A percentile compares a stretch with the other conserved stretches of the same genome.
phyloP scores from a whole-genome alignment of 1,140 invertebrate genomes.

The Heliconius hewitsoni region DNA sequence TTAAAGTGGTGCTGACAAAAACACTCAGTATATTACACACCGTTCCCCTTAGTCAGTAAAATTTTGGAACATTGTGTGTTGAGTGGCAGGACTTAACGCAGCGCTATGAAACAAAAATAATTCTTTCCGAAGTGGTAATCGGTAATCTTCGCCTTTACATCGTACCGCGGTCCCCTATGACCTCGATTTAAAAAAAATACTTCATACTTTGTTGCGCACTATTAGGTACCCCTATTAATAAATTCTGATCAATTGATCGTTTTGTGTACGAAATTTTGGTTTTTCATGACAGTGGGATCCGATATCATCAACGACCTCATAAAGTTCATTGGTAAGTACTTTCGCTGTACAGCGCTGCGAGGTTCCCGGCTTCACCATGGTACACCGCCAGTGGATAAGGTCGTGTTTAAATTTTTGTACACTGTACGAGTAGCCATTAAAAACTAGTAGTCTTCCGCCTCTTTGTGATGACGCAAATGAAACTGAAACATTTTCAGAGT shows the following conservation, averaged over 20 bases:
- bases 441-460: constrained; percentile 54
- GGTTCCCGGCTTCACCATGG: constrained; percentile 54
- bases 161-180: no score
- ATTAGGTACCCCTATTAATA: constrained; percentile 30
- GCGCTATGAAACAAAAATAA: no score
- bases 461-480: constrained; percentile 56
- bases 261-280: constrained; percentile 46
- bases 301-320: constrained; percentile 44
- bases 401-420: constrained; percentile 42
- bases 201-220: not conserved
- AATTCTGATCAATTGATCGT: constrained; percentile 43
- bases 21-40: no score
- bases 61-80: no score
- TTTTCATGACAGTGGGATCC: constrained; percentile 51
- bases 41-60: no score
- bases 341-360: constrained; percentile 45
- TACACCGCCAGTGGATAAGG: constrained; percentile 54
- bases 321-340: constrained; percentile 14
- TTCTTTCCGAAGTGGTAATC: no score
- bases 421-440: constrained; percentile 58
- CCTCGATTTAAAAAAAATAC: not conserved
- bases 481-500: constrained; percentile 49
- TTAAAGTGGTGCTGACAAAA: no score
- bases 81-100: no score
- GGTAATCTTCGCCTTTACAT: no score